Evolutionary conservation across 2,888 invertebrate species (phyloP).

Genomic region (Rhopalosiphum nymphaeae): DNA sequence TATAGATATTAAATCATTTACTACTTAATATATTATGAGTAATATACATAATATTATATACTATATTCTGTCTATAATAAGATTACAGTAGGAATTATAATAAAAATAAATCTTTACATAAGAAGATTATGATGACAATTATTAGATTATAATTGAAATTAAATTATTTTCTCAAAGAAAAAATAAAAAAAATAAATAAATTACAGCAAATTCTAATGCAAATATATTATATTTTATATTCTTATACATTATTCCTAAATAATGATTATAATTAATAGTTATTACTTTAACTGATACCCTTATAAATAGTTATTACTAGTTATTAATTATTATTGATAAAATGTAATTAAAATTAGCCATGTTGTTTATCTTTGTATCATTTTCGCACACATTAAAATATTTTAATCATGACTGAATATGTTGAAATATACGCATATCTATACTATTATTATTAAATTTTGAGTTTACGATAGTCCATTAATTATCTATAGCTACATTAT

Average conservation of each 20-base stretch:
- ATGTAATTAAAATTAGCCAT: not conserved
- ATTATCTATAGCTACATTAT: not conserved
- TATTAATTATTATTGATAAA: not conserved
- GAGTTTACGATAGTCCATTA: not conserved
- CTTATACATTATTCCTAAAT: not conserved
- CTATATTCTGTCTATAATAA: not conserved
- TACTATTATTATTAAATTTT: not conserved
- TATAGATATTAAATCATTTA: not conserved
- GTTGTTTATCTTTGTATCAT: not conserved
- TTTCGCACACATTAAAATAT: not conserved
- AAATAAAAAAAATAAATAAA: not conserved
- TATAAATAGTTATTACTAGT: not conserved
- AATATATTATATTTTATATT: not conserved
- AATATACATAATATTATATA: not conserved
- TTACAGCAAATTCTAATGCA: not conserved
- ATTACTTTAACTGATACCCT: not conserved
- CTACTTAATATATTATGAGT: not conserved
- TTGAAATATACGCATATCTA: not conserved
- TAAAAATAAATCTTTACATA: not conserved
- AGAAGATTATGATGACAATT: not conserved
- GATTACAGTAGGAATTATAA: not conserved
- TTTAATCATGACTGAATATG: not conserved
- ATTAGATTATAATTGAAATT: not conserved
- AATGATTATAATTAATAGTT: not conserved
- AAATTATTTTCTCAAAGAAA: not conserved